These are phyloP conservation scores for Leptopilina syphax DNA, from an alignment of 2,888 invertebrate genomes.

Conservation along the genomic window DNA sequence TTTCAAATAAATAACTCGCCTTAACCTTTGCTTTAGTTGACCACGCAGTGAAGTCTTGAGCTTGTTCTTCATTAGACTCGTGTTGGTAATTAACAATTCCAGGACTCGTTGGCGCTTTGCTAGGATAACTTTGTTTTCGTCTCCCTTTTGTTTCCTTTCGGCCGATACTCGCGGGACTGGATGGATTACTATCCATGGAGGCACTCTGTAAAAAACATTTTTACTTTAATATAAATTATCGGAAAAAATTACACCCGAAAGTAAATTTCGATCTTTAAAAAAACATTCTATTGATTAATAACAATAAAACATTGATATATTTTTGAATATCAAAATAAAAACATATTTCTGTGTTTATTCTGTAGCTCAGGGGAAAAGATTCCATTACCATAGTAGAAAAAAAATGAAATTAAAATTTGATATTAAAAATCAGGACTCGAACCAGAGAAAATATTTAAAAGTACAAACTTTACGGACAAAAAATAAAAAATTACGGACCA, in stretches of 20 bases:
- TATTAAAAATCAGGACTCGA: too few relatives aligned
- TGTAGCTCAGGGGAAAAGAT: too few relatives aligned
- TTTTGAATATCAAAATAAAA: too few relatives aligned
- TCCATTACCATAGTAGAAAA: too few relatives aligned
- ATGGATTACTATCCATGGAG: constrained; percentile 75
- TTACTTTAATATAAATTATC: not conserved
- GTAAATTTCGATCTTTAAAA: too few relatives aligned
- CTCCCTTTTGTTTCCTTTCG: constrained; percentile 82
- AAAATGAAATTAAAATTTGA: too few relatives aligned
- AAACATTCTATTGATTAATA: too few relatives aligned
- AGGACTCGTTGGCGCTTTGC: constrained; percentile 79
- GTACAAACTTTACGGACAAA: too few relatives aligned
- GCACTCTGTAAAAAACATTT: constrained; percentile 62
- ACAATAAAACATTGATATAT: too few relatives aligned
- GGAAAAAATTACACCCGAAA: not conserved
- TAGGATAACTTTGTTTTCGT: constrained; percentile 90
- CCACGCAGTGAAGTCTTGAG: constrained; percentile 75
- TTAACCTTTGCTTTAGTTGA: constrained; percentile 70
- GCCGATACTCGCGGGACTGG: constrained; percentile 75
- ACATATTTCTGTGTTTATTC: too few relatives aligned
- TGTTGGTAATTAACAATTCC: constrained; percentile 71
- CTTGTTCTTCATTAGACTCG: constrained; percentile 72
- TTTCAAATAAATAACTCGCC: constrained; percentile 49
- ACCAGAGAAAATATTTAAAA: too few relatives aligned
- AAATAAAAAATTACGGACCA: too few relatives aligned